phyloP scores from a whole-genome alignment of 2,888 invertebrate species.

The Agrilus mali region DNA sequence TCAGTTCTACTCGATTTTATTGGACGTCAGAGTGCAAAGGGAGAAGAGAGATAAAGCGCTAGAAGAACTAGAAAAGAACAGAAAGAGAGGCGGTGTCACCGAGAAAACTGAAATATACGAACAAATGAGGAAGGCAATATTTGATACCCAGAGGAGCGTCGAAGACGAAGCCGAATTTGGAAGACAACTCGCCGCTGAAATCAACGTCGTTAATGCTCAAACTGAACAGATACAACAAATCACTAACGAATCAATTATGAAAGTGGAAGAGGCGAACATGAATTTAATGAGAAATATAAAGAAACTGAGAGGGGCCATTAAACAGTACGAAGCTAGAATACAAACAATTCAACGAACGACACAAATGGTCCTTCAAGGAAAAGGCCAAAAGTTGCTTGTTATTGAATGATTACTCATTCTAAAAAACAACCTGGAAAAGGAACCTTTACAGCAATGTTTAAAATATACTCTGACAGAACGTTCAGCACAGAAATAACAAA shows the following conservation, averaged over 20 bases:
- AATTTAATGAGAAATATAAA: slow-evolving; percentile 29
- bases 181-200: slow-evolving; percentile 27
- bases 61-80: slow-evolving; percentile 18
- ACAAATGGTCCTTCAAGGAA: too few species aligned
- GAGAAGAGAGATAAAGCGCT: slow-evolving; percentile 14
- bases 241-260: slow-evolving; percentile 26
- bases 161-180: slow-evolving; percentile 31
- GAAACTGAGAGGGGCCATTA: slow-evolving; percentile 22
- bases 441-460: too few species aligned
- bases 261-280: slow-evolving; percentile 28
- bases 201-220: slow-evolving; percentile 27
- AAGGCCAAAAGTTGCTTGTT: too few species aligned
- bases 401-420: too few species aligned
- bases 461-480: too few species aligned
- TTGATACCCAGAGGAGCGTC: slow-evolving; percentile 28
- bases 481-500: too few species aligned
- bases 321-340: slow-evolving; percentile 23
- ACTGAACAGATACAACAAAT: slow-evolving; percentile 26
- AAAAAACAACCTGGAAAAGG: too few species aligned
- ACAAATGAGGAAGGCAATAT: slow-evolving; percentile 25
- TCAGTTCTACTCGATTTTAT: slow-evolving; percentile 19
- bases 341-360: too few species aligned
- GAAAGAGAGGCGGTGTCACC: slow-evolving; percentile 17
- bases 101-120: slow-evolving; percentile 28
- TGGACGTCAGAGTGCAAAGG: slow-evolving; percentile 22